Conservation (phyloP, 2,113 vertebrate genomes). For the Colistium nudipinnis region DNA sequence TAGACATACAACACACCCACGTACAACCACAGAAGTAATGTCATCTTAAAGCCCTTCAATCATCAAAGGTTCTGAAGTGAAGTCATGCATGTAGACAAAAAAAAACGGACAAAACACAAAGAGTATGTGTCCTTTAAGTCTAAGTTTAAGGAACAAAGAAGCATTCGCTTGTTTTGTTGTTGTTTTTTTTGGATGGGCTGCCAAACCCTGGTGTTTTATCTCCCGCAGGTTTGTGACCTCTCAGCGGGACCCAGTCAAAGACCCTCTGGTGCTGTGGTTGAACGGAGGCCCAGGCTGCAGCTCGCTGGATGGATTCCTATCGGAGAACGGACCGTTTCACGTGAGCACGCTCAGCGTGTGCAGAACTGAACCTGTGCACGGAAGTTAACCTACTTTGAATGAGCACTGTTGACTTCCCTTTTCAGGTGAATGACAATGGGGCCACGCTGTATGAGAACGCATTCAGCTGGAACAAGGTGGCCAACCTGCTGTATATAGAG, state of each 20-base stretch:
- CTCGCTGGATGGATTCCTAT: slow-evolving; percentile 82
- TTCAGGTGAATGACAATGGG: slow-evolving; percentile 79
- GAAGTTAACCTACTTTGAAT: not conserved
- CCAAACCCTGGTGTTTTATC: not conserved
- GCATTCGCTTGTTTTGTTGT: too few species aligned
- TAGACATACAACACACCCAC: too few species aligned
- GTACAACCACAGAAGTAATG: too few species aligned
- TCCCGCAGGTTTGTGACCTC: slow-evolving; percentile 83
- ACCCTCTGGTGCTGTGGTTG: slow-evolving; percentile 84
- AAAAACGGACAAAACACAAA: too few species aligned
- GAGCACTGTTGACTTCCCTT: not conserved
- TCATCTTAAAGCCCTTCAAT: too few species aligned
- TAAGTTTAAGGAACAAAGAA: too few species aligned
- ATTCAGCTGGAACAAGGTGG: slow-evolving; percentile 83
- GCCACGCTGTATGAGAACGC: slow-evolving; percentile 78
- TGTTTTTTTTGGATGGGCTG: too few species aligned
- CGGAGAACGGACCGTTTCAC: slow-evolving; percentile 84
- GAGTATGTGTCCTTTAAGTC: too few species aligned
- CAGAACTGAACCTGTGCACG: not conserved
- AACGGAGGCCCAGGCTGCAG: slow-evolving; percentile 85
- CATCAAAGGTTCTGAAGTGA: not conserved
- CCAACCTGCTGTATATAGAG: slow-evolving; percentile 82
- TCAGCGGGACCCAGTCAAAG: slow-evolving; percentile 75
- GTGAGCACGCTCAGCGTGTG: slow-evolving; percentile 52
- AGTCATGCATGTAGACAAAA: too few species aligned